Percentiles rank a stretch among this genome's conserved stretches.
These are phyloP conservation scores for Notoglanidium macrostoma DNA, from an alignment of 2,797 vertebrate genomes.

Conservation along the genomic window DNA sequence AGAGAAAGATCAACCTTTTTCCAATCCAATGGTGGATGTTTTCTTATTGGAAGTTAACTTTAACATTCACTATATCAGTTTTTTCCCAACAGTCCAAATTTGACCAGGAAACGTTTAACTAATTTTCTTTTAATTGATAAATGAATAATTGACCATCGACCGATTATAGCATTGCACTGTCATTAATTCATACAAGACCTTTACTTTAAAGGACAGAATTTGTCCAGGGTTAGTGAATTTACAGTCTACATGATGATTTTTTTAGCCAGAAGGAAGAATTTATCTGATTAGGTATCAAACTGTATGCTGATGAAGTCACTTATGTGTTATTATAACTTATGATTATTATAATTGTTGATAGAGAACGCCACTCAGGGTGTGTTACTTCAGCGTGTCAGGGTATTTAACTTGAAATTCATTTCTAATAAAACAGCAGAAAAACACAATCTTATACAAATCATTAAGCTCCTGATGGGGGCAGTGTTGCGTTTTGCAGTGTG, in stretches of 20 bases:
- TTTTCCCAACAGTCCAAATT: background rate
- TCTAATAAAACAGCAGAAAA: background rate
- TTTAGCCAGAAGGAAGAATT: background rate
- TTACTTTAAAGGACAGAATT: background rate
- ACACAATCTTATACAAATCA: background rate
- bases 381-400: too few species aligned
- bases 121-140: background rate
- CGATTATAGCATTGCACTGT: too few species aligned
- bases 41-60: background rate
- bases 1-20: too few species aligned
- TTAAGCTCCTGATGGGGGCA: constrained; percentile 45
- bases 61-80: background rate
- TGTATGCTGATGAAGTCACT: background rate
- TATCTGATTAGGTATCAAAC: background rate
- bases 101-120: too few species aligned
- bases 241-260: background rate
- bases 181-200: background rate
- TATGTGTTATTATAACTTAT: background rate
- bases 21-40: too few species aligned
- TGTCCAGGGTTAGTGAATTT: background rate
- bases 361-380: background rate
- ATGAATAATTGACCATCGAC: background rate
- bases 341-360: background rate
- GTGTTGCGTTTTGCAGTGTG: constrained; percentile 45
- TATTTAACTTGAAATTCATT: background rate